Evolutionary conservation across 1,140 invertebrate genomes (phyloP).

Genomic region (Megalopta genalis): DNA sequence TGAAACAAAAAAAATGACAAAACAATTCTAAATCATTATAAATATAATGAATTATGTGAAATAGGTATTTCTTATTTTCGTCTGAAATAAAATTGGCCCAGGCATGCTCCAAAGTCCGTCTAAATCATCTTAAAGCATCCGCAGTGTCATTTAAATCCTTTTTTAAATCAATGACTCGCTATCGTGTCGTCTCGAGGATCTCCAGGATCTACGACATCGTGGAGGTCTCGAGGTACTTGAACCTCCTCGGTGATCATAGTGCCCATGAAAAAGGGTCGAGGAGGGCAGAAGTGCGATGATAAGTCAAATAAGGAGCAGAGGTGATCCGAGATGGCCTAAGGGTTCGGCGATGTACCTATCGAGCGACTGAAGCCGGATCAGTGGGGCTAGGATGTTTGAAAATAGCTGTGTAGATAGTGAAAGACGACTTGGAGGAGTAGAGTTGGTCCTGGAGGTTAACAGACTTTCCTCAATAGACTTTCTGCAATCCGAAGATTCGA

Average conservation of each 20-base stretch:
- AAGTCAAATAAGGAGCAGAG: not conserved
- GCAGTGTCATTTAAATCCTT: too few relatives aligned
- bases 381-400: not conserved
- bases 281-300: not conserved
- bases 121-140: too few relatives aligned
- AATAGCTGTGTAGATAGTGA: not conserved
- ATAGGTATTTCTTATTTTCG: too few relatives aligned
- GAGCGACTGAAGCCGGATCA: not conserved
- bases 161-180: too few relatives aligned
- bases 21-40: too few relatives aligned
- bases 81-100: too few relatives aligned
- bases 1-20: too few relatives aligned
- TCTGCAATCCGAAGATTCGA: too few relatives aligned
- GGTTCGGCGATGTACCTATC: not conserved
- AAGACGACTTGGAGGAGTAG: not conserved
- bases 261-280: not conserved
- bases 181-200: not conserved
- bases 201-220: not conserved
- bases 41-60: too few relatives aligned
- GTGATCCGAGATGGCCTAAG: not conserved
- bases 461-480: not conserved
- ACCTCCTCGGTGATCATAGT: not conserved
- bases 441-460: not conserved
- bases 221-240: not conserved
- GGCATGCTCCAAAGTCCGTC: too few relatives aligned